Conservation (phyloP, 2,797 vertebrate species). For the Acropternis orthonyx region DNA sequence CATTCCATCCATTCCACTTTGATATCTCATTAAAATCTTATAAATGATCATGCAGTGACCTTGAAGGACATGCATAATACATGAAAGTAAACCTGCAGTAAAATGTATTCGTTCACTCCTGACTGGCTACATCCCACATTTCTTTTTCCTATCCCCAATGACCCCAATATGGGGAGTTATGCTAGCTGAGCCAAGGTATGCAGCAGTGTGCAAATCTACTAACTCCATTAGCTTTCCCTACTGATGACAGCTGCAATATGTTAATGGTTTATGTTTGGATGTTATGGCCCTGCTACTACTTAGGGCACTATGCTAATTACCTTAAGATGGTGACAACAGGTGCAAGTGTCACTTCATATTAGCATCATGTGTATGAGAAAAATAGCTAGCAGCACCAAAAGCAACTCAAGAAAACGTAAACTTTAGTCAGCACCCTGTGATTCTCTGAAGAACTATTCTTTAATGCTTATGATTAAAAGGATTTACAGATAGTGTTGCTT, state of each 20-base stretch:
- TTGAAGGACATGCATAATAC: constrained; percentile 86
- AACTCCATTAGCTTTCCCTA: constrained; percentile 76
- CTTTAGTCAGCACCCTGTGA: constrained; percentile 78
- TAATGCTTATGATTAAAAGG: constrained; percentile 80
- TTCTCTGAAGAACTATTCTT: constrained; percentile 75
- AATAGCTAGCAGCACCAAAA: constrained; percentile 76
- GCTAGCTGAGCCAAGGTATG: constrained; percentile 78
- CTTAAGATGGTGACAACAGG: constrained; percentile 83
- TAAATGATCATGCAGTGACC: constrained; percentile 86
- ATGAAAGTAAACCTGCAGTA: constrained; percentile 86
- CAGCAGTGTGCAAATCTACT: constrained; percentile 73
- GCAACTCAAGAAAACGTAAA: constrained; percentile 77
- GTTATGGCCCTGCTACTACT: constrained; percentile 79
- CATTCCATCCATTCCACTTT: constrained; percentile 82
- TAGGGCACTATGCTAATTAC: constrained; percentile 84
- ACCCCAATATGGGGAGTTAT: constrained; percentile 76
- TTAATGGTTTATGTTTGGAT: constrained; percentile 83
- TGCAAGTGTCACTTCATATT: constrained; percentile 82
- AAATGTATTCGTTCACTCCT: constrained; percentile 86
- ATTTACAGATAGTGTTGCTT: constrained; percentile 57
- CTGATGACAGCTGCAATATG: constrained; percentile 85
- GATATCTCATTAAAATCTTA: constrained; percentile 89
- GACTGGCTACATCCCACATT: constrained; percentile 80
- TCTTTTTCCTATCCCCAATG: constrained; percentile 79
- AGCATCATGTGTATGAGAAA: constrained; percentile 73